Conservation (phyloP, 2,888 invertebrate genomes). For the Drosophila prolongata region DNA sequence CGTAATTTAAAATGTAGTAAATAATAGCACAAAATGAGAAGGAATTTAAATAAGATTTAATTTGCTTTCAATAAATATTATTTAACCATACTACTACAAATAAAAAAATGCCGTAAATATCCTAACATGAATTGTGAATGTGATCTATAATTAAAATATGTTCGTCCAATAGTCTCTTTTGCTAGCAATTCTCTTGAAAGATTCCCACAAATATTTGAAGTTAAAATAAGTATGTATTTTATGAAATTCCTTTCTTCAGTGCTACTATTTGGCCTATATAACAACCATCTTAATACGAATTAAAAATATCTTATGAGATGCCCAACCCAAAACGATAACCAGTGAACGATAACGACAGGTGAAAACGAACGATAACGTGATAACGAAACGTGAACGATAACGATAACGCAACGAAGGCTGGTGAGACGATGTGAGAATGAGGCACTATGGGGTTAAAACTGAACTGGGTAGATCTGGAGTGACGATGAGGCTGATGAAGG, state of each 20-base stretch:
- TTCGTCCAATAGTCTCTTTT: too few species aligned
- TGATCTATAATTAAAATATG: too few species aligned
- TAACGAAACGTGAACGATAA: constrained; percentile 49
- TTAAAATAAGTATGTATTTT: too few species aligned
- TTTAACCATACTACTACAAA: too few species aligned
- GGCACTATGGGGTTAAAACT: constrained; percentile 56
- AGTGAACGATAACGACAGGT: constrained; percentile 43
- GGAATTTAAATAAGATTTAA: not conserved
- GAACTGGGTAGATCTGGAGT: constrained; percentile 21
- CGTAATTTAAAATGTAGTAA: constrained; percentile 10
- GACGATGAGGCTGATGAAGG: constrained; percentile 27
- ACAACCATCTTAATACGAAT: constrained; percentile 13
- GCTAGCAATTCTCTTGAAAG: too few species aligned
- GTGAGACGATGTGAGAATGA: constrained; percentile 46
- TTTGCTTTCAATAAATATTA: too few species aligned
- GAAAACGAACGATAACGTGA: constrained; percentile 45
- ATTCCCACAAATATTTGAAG: too few species aligned
- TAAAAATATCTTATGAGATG: constrained; percentile 18
- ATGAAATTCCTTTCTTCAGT: not conserved
- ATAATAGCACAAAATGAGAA: not conserved
- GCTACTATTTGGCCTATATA: not conserved
- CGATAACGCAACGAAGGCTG: constrained; percentile 55
- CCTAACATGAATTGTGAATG: too few species aligned
- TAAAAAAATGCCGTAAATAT: too few species aligned
- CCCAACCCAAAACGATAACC: constrained; percentile 13